Evolutionary conservation across 2,797 vertebrate genomes (phyloP).

Genomic region (Emys orbicularis): DNA sequence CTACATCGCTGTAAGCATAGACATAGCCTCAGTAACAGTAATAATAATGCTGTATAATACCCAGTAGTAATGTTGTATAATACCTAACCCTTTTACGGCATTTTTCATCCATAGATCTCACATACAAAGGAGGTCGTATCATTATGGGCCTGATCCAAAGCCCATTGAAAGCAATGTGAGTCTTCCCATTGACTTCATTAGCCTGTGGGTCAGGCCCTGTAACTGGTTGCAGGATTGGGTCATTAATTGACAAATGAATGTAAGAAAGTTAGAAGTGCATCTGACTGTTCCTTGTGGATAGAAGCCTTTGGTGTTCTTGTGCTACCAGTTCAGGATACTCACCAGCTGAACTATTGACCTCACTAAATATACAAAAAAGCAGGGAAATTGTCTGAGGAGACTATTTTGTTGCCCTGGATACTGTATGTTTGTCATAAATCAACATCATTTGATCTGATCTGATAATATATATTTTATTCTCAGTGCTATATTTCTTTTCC

Average conservation of each 20-base stretch:
- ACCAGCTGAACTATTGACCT: neutral
- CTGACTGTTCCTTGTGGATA: neutral
- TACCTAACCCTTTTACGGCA: neutral
- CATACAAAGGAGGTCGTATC: neutral
- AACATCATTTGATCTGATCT: neutral
- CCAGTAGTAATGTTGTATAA: neutral
- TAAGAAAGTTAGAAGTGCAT: neutral
- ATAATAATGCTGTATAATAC: too few relatives aligned
- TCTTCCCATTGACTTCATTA: neutral
- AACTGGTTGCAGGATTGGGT: neutral
- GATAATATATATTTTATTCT: neutral
- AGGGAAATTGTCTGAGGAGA: slow-evolving; percentile 8
- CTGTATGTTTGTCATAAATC: neutral
- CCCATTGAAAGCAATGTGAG: neutral
- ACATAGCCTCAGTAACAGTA: neutral
- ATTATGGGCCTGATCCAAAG: neutral
- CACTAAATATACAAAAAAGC: neutral
- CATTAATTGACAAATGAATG: neutral
- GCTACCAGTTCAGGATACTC: neutral
- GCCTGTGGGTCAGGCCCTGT: neutral
- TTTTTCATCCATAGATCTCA: neutral
- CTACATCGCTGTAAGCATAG: neutral
- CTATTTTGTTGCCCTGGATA: slow-evolving; percentile 5
- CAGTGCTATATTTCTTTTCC: neutral
- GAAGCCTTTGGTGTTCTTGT: neutral